Percentiles rank a stretch among this genome's conserved stretches.
Conservation (phyloP, 2,113 vertebrate genomes). For the Orcinus orca region DNA sequence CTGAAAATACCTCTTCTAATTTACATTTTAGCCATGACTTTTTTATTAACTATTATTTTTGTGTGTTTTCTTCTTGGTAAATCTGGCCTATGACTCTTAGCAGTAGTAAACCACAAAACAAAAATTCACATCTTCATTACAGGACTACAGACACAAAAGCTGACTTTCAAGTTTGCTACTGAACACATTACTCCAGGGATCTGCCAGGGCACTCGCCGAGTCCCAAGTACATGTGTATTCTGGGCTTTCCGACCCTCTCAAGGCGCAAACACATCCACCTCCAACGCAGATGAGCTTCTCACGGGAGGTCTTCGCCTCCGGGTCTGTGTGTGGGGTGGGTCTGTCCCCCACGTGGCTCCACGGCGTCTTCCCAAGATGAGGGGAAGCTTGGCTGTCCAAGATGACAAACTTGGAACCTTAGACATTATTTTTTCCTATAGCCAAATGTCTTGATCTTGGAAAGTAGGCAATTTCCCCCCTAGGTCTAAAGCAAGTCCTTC, state of each 20-base stretch:
- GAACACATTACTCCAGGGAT: rapidly evolving
- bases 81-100: neutral
- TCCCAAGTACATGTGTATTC: rapidly evolving
- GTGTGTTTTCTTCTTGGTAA: neutral
- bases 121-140: neutral
- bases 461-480: neutral
- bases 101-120: neutral
- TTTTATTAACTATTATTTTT: neutral
- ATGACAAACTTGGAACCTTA: neutral
- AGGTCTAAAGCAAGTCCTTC: neutral
- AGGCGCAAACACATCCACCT: neutral
- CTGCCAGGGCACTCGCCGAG: rapidly evolving
- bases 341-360: neutral
- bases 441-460: neutral
- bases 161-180: neutral
- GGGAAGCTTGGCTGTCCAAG: neutral
- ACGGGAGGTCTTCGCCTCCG: rapidly evolving
- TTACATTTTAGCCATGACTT: neutral
- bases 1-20: neutral
- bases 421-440: neutral
- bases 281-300: neutral
- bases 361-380: neutral
- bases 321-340: too few relatives aligned
- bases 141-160: neutral
- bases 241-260: rapidly evolving